Conservation (phyloP, 1,140 invertebrate genomes). For the Neodiprion lecontei region DNA sequence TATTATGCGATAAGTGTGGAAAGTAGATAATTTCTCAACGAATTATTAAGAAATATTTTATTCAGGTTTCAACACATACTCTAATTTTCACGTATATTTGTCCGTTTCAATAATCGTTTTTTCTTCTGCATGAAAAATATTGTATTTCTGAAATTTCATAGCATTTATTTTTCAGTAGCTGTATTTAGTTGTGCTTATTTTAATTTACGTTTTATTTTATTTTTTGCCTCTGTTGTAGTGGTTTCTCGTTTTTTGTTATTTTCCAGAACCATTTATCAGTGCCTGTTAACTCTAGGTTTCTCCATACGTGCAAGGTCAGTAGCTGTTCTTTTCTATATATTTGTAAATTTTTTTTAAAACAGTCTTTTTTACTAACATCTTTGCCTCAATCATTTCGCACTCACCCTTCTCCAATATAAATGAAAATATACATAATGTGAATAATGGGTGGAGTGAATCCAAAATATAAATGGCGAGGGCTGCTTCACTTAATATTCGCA, state of each 20-base stretch:
- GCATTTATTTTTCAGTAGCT: slow-evolving; percentile 15
- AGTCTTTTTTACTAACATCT: slow-evolving; percentile 30
- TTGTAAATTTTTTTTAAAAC: slow-evolving; percentile 43
- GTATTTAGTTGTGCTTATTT: background rate
- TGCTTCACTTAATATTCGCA: too few relatives aligned
- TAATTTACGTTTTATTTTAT: slow-evolving; percentile 58
- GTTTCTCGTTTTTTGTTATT: slow-evolving; percentile 72
- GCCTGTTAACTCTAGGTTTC: slow-evolving; percentile 83
- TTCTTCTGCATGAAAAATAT: slow-evolving; percentile 9
- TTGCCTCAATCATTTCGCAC: too few relatives aligned
- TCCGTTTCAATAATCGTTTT: background rate
- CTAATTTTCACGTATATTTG: background rate
- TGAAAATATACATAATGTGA: too few relatives aligned
- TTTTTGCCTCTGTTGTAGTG: slow-evolving; percentile 67
- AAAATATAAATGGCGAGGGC: too few relatives aligned
- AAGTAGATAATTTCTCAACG: too few relatives aligned
- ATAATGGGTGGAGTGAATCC: too few relatives aligned
- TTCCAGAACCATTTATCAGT: slow-evolving; percentile 88
- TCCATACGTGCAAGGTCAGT: slow-evolving; percentile 81
- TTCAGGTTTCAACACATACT: too few relatives aligned
- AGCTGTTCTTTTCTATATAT: slow-evolving; percentile 42
- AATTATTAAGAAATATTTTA: too few relatives aligned
- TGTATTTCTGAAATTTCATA: slow-evolving; percentile 17
- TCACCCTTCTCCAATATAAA: too few relatives aligned
- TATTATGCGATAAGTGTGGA: too few relatives aligned